Evolutionary conservation across 2,888 invertebrate genomes (phyloP), one percentile per base, ranked within the genome.

Genomic region (Galerucella nymphaeae): DNA sequence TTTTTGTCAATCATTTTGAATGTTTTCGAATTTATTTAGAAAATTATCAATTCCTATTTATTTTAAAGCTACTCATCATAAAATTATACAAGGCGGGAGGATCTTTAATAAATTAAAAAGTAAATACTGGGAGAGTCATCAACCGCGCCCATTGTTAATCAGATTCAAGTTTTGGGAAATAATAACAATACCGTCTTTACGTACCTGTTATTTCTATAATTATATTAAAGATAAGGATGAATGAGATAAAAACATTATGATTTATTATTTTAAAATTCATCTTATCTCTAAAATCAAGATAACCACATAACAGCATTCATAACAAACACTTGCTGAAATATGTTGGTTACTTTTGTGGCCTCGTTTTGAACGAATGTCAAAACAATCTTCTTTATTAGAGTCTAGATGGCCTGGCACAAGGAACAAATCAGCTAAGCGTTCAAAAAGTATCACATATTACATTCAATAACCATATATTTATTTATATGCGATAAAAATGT

Each of bases 61-160:
- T 45, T 45, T 42, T 2, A 42, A 13, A 42, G 3, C 11, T 11
- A 42, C 11, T 13, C 45, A 0, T 1, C 2, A 45, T 45, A 13
- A 13, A 45, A 45, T n/a, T 45, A 13, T 45, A 13, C 45, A 45
- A 30, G 6, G 30, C 2, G 6, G 6, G 30, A 30, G 30, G 8
- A 30, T 8, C 5, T 30, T 30, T 53, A 6, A 53, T 64, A 23
- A 65, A 53, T 65, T 30, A 55, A 14, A n/a, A 63, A 23, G 55
- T 69, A 69, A 63, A 42, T 18, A 50, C n/a, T 53, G 18, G 61
- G 10, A 18, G 38, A 69, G 70, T 70, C 70, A 70, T 64, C 70
- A 66, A 69, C 70, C 70, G 70, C 70, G 63, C 70, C 70, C 70
- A 70, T 57, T 63, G 20, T 42, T 53, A 8, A 16, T 57, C 45